phyloP scores from a whole-genome alignment of 2,888 invertebrate genomes.

The Stramonita haemastoma region DNA sequence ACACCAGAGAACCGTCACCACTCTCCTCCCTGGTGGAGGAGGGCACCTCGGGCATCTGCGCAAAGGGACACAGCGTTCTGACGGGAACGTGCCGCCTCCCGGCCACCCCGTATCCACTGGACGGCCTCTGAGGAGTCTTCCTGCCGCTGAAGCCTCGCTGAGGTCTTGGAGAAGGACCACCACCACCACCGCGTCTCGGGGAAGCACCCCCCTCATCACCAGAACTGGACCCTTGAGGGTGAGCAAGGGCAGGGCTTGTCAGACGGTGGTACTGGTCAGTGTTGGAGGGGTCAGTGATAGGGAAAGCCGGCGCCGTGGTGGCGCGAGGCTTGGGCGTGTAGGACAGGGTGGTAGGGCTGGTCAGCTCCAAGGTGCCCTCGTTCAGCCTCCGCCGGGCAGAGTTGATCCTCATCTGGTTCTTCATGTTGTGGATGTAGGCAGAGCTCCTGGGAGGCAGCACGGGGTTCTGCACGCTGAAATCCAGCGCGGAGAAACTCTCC shows the following conservation, averaged over 20 bases:
- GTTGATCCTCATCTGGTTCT: conserved; percentile 60
- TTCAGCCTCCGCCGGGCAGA: conserved; percentile 58
- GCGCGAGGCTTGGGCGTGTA: conserved; percentile 45
- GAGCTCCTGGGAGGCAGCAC: conserved; percentile 60
- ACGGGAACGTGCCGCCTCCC: neutral
- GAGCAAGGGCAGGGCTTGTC: neutral
- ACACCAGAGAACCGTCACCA: too few relatives aligned
- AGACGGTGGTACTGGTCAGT: neutral
- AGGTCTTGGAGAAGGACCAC: neutral
- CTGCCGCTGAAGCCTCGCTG: conserved; percentile 25
- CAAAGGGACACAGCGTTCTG: conserved; percentile 15
- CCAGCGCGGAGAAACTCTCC: neutral
- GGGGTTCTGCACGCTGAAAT: neutral
- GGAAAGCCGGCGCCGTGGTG: conserved; percentile 54
- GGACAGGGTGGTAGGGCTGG: conserved; percentile 32
- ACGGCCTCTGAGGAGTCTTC: neutral
- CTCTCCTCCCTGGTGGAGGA: neutral
- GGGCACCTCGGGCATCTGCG: neutral
- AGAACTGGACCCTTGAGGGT: neutral
- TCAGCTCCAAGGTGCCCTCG: conserved; percentile 49
- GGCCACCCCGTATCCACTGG: neutral
- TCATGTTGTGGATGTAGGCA: conserved; percentile 60
- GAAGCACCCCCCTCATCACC: neutral
- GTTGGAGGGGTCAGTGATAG: conserved; percentile 52
- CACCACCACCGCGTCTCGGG: neutral